These are phyloP conservation scores for Dendrolimus houi DNA, from an alignment of 2,888 invertebrate genomes.

Conservation along the genomic window DNA sequence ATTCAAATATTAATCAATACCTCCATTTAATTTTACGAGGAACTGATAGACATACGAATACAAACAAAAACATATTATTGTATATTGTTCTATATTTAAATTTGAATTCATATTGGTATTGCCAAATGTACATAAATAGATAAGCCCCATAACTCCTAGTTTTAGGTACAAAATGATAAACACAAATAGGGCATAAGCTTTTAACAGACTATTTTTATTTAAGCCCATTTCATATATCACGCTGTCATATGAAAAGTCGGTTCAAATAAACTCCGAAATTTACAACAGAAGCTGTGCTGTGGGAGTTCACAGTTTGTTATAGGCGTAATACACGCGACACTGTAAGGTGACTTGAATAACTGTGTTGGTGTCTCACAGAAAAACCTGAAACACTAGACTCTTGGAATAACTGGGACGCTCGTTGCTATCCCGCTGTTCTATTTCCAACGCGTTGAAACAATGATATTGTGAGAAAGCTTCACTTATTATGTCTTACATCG, in stretches of 20 bases:
- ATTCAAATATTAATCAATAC: too few species aligned
- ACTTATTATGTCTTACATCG: neutral
- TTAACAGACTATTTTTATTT: neutral
- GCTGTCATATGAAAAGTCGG: conserved; percentile 24
- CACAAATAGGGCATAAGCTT: neutral
- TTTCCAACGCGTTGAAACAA: conserved; percentile 37
- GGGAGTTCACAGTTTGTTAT: conserved; percentile 42
- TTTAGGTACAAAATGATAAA: too few species aligned
- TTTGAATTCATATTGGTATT: too few species aligned
- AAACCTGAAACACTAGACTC: conserved; percentile 9
- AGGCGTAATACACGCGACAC: conserved; percentile 49
- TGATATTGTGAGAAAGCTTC: conserved; percentile 33
- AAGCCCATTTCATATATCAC: conserved; percentile 10
- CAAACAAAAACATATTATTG: too few species aligned
- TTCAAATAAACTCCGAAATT: conserved; percentile 36
- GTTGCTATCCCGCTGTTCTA: conserved; percentile 28
- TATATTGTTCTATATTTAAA: too few species aligned
- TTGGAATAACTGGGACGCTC: conserved; percentile 33
- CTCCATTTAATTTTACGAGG: too few species aligned
- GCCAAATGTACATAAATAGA: too few species aligned
- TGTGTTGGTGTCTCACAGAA: conserved; percentile 21
- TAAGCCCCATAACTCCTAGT: too few species aligned
- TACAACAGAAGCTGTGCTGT: conserved; percentile 25
- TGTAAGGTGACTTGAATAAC: conserved; percentile 35
- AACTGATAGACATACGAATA: too few species aligned